These are phyloP conservation scores for Stichodactyla helianthus DNA, from an alignment of 64 coral and sea anemone species.

Conservation along the genomic window DNA sequence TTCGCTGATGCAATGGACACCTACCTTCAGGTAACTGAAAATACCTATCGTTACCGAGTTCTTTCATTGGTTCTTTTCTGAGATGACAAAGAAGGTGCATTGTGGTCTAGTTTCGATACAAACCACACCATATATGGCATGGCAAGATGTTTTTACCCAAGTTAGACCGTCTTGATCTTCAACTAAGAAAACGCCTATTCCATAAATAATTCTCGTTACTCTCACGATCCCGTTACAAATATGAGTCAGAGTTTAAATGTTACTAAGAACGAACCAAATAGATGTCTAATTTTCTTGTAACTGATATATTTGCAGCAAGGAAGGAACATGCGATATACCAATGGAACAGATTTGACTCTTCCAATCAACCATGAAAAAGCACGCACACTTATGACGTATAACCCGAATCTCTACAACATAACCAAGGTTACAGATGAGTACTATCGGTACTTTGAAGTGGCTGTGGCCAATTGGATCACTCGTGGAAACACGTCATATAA, in stretches of 20 bases:
- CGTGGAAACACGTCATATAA: slow-evolving; percentile 62
- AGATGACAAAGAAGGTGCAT: no score
- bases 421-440: slow-evolving; percentile 55
- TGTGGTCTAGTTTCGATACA: no score
- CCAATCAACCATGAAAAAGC: slow-evolving; percentile 70
- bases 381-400: slow-evolving; percentile 54
- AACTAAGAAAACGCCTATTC: no score
- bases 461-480: slow-evolving; percentile 68
- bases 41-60: neutral
- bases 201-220: no score
- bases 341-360: slow-evolving; percentile 59
- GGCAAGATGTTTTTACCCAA: no score
- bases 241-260: no score
- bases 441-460: slow-evolving; percentile 84
- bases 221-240: no score
- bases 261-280: no score
- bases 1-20: slow-evolving; percentile 50
- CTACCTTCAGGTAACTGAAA: slow-evolving; percentile 47
- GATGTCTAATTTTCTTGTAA: neutral
- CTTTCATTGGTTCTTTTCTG: neutral
- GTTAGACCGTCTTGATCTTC: no score
- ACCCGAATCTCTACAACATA: slow-evolving; percentile 57
- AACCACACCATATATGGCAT: no score
- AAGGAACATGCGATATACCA: slow-evolving; percentile 60
- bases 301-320: slow-evolving; percentile 2